Conservation (phyloP, 2,113 vertebrate genomes). For the Pseudorhombus dupliciocellatus region DNA sequence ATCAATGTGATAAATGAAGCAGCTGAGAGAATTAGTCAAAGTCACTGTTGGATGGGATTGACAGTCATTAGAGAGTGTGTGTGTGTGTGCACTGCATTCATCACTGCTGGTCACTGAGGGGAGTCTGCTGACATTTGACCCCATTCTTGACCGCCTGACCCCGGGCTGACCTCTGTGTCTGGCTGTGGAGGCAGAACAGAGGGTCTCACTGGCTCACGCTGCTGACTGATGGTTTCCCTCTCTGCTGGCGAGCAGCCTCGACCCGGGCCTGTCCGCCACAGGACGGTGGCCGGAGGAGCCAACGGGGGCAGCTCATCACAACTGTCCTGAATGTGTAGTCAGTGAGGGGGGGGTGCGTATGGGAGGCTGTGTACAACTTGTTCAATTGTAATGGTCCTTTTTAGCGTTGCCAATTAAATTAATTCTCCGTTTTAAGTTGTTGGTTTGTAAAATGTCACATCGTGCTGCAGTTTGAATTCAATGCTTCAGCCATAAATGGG, state of each 20-base stretch:
- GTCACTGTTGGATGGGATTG: conserved; percentile 47
- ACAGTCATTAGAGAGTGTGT: conserved; percentile 27
- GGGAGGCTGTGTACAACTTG: not conserved
- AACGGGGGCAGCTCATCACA: conserved; percentile 27
- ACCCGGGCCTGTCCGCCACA: conserved; percentile 48
- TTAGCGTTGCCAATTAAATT: not conserved
- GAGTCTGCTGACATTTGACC: conserved; percentile 68
- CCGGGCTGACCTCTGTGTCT: conserved; percentile 65
- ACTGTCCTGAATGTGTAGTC: conserved; percentile 13
- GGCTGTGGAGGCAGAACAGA: conserved; percentile 66
- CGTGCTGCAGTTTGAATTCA: not conserved
- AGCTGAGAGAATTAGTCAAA: conserved; percentile 56
- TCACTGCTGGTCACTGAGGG: conserved; percentile 55
- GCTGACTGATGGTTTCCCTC: conserved; percentile 63
- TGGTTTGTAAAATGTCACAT: not conserved
- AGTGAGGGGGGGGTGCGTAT: too few relatives aligned
- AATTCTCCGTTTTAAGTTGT: not conserved
- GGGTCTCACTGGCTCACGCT: conserved; percentile 65
- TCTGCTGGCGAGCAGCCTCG: conserved; percentile 63
- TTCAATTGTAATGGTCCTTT: not conserved
- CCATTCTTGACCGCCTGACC: conserved; percentile 60
- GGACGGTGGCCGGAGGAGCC: conserved; percentile 32
- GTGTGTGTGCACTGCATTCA: conserved; percentile 42
- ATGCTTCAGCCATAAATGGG: not conserved
- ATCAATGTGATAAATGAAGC: conserved; percentile 56